phyloP scores from a whole-genome alignment of 2,797 vertebrate genomes.

The Amblyopsis hoosieri region DNA sequence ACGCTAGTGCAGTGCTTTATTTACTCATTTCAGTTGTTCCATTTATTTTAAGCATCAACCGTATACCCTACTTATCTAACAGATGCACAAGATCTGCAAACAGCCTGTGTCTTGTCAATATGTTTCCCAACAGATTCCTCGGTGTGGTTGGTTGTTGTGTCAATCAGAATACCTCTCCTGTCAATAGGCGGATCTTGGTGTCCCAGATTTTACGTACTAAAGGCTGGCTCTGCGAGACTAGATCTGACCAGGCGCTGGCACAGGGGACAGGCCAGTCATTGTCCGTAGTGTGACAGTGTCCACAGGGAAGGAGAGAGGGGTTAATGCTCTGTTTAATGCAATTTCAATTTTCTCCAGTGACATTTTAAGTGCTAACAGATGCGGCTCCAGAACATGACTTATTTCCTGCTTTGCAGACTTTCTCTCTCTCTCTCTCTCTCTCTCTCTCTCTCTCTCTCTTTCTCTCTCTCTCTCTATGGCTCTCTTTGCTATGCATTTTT shows the following conservation, averaged over 20 bases:
- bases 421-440: neutral
- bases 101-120: too few species aligned
- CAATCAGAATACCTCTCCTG: too few species aligned
- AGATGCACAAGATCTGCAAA: too few species aligned
- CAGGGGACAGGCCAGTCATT: constrained; percentile 18
- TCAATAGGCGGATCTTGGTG: too few species aligned
- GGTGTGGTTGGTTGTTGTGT: too few species aligned
- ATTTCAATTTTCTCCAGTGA: constrained; percentile 59
- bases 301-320: constrained; percentile 29
- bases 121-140: too few species aligned
- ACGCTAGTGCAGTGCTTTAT: too few species aligned
- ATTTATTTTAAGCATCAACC: too few species aligned
- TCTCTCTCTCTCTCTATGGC: neutral
- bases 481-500: neutral
- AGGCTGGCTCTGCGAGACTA: too few species aligned
- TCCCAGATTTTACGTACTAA: too few species aligned
- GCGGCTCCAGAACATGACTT: constrained; percentile 61
- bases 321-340: constrained; percentile 41
- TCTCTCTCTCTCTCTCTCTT: neutral
- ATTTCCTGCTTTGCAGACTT: constrained; percentile 45
- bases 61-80: too few species aligned
- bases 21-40: too few species aligned
- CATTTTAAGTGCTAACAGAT: constrained; percentile 73
- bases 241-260: constrained; percentile 22
- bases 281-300: constrained; percentile 19